phyloP scores from a whole-genome alignment of 2,113 vertebrate species.

The Ptilonorhynchus violaceus region DNA sequence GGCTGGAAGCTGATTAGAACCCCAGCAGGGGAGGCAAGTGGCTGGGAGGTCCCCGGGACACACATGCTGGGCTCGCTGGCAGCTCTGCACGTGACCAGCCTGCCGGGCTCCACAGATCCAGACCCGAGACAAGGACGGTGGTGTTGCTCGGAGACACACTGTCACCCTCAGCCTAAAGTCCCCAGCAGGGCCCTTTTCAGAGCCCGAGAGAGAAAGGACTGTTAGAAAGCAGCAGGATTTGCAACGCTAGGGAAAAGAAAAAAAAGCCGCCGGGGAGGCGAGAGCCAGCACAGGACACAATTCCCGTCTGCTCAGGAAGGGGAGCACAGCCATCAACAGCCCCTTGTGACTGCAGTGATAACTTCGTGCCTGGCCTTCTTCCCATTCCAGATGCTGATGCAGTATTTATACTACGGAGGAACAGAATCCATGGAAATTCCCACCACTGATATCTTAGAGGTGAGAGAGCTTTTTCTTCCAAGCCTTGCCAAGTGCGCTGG shows the following conservation, averaged over 20 bases:
- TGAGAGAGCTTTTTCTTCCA: constrained; percentile 69
- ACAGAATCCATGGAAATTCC: constrained; percentile 87
- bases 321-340: not conserved
- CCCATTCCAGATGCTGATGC: constrained; percentile 90
- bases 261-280: not conserved
- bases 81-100: not conserved
- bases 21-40: not conserved
- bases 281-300: not conserved
- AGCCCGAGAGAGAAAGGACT: not conserved
- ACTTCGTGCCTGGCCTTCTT: not conserved
- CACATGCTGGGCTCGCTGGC: not conserved
- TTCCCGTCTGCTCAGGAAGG: not conserved
- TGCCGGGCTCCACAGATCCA: not conserved
- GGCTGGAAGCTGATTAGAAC: constrained; percentile 21
- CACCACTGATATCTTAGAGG: constrained; percentile 88
- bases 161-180: not conserved
- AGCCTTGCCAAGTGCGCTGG: not conserved
- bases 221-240: not conserved
- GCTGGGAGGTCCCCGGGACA: not conserved
- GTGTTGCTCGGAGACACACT: not conserved
- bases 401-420: constrained; percentile 94
- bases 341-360: not conserved
- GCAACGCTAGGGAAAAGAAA: not conserved
- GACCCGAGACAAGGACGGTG: not conserved
- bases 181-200: not conserved